Evolutionary conservation across 2,797 vertebrate genomes (phyloP).

Genomic region (Oceanodroma leucorhoa): DNA sequence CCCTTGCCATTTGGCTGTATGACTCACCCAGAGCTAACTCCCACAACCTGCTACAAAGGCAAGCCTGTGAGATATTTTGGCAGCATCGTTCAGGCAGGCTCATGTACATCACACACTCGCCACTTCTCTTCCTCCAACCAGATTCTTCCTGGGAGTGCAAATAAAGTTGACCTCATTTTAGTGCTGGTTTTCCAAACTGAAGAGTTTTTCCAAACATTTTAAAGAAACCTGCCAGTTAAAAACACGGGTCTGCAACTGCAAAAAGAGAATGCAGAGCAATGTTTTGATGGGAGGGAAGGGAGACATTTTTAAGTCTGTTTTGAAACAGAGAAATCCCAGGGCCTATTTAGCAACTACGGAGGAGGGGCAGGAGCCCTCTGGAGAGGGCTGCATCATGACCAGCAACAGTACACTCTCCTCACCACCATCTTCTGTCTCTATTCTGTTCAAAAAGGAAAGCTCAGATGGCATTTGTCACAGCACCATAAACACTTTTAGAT

Average conservation of each 20-base stretch:
- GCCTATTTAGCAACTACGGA: neutral
- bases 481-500: neutral
- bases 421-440: neutral
- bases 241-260: neutral
- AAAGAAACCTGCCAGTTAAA: neutral
- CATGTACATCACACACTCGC: neutral
- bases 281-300: neutral
- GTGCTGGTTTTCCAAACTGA: neutral
- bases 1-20: neutral
- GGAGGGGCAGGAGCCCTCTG: neutral
- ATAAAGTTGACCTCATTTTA: slow-evolving; percentile 30
- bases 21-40: slow-evolving; percentile 23
- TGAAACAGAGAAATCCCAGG: neutral
- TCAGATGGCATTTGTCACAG: neutral
- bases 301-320: neutral
- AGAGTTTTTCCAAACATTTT: neutral
- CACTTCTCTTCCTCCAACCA: slow-evolving; percentile 25
- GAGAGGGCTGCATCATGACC: neutral
- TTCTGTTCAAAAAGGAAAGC: neutral
- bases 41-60: slow-evolving; percentile 29
- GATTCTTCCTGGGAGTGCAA: neutral
- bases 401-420: neutral
- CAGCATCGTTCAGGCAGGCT: neutral
- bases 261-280: neutral
- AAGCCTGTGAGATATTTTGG: neutral